Conservation (phyloP, 1,140 invertebrate genomes). For the Drosophila parabipectinata region DNA sequence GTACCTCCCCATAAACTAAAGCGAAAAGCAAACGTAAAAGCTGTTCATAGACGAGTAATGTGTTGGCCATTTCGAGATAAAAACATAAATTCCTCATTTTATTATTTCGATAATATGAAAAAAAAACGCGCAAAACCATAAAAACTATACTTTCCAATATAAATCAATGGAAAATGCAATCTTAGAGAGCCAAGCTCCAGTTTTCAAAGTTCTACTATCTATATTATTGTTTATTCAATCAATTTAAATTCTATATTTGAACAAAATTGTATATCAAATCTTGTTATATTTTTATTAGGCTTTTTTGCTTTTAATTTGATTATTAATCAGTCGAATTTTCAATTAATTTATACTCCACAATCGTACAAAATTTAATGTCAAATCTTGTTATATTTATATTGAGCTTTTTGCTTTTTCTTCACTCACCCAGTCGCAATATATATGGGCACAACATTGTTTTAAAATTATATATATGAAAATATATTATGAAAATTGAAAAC, state of each 20-base stretch:
- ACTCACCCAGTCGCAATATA: constrained; percentile 14
- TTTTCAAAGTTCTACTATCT: constrained; percentile 18
- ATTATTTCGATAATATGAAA: constrained; percentile 56
- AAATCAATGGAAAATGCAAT: constrained; percentile 33
- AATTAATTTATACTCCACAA: too few species aligned
- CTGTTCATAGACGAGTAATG: constrained; percentile 45
- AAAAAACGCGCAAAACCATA: constrained; percentile 52
- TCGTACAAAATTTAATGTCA: background rate
- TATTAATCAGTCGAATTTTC: too few species aligned
- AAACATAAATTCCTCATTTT: constrained; percentile 7
- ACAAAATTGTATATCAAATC: background rate
- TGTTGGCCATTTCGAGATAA: constrained; percentile 30
- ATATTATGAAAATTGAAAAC: constrained; percentile 29
- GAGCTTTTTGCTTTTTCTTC: background rate
- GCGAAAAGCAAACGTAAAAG: constrained; percentile 29
- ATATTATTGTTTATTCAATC: too few species aligned
- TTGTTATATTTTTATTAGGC: background rate
- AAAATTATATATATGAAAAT: too few species aligned
- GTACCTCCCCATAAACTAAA: constrained; percentile 68
- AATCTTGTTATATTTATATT: background rate
- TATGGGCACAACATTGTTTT: background rate
- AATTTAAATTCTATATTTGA: too few species aligned
- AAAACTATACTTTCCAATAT: background rate
- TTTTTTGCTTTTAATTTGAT: too few species aligned
- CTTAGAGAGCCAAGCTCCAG: constrained; percentile 7